phyloP scores from a whole-genome alignment of 1,140 invertebrate species.

The Gonatopus flavifemur region DNA sequence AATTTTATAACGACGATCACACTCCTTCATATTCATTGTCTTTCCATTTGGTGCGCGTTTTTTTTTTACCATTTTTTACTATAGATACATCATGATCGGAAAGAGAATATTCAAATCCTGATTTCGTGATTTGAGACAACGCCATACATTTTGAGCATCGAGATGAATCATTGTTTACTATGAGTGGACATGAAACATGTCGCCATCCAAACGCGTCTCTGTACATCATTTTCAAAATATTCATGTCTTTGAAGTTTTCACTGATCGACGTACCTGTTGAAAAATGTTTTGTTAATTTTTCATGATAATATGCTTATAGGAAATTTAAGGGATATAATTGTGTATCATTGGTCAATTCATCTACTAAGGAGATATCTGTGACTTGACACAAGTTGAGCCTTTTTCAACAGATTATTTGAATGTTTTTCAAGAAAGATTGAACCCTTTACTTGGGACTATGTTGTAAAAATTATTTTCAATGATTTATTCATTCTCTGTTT shows the following conservation, averaged over 20 bases:
- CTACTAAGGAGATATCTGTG: too few species aligned
- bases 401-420: too few species aligned
- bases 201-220: slow-evolving; percentile 47
- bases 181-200: slow-evolving; percentile 43
- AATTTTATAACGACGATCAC: neutral
- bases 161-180: slow-evolving; percentile 36
- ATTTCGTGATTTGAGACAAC: slow-evolving; percentile 18
- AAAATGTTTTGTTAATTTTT: too few species aligned
- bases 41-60: neutral
- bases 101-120: neutral
- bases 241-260: slow-evolving; percentile 19
- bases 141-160: slow-evolving; percentile 43
- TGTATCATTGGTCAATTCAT: slow-evolving; percentile 7
- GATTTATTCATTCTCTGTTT: too few species aligned
- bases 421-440: too few species aligned
- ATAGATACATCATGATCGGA: neutral
- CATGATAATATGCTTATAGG: too few species aligned
- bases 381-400: too few species aligned
- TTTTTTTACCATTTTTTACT: slow-evolving; percentile 3
- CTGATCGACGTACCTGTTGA: slow-evolving; percentile 12
- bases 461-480: too few species aligned
- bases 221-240: slow-evolving; percentile 26
- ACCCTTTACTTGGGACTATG: too few species aligned
- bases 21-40: neutral
- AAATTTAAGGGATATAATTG: too few species aligned